Evolutionary conservation across 2,113 vertebrate genomes (phyloP).

Genomic region (Muscicapa adusta): DNA sequence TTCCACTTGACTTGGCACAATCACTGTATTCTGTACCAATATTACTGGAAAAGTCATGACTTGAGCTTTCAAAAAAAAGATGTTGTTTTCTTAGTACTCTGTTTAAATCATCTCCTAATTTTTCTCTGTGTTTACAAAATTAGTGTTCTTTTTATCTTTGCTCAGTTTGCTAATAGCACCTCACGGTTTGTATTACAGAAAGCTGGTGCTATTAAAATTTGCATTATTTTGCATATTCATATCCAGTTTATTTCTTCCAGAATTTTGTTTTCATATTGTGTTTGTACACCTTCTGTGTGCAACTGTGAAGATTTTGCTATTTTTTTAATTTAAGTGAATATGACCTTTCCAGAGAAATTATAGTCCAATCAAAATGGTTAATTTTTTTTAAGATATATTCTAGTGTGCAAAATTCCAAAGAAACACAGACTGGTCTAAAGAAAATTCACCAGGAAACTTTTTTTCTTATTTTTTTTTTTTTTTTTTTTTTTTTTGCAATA

Average conservation of each 20-base stretch:
- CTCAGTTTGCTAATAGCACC: neutral
- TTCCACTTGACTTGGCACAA: neutral
- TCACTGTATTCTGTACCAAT: neutral
- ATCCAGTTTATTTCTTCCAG: neutral
- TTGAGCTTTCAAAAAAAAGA: neutral
- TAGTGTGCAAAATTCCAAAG: neutral
- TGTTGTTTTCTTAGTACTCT: neutral
- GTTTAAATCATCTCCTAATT: neutral
- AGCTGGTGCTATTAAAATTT: neutral
- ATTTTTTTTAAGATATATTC: neutral
- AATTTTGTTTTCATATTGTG: neutral
- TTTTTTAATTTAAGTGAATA: neutral
- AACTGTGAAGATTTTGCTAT: neutral
- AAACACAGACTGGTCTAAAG: neutral
- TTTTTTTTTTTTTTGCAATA: neutral
- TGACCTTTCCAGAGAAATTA: neutral
- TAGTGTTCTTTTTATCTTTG: neutral
- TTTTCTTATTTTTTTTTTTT: neutral
- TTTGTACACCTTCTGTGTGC: neutral
- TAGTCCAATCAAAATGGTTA: neutral
- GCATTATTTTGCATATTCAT: neutral
- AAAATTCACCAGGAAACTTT: neutral
- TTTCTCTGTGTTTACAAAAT: neutral
- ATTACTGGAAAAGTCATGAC: neutral
- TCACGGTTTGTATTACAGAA: conserved; percentile 4